phyloP scores from a whole-genome alignment of 2,113 vertebrate species.

The Phyllopteryx taeniolatus region DNA sequence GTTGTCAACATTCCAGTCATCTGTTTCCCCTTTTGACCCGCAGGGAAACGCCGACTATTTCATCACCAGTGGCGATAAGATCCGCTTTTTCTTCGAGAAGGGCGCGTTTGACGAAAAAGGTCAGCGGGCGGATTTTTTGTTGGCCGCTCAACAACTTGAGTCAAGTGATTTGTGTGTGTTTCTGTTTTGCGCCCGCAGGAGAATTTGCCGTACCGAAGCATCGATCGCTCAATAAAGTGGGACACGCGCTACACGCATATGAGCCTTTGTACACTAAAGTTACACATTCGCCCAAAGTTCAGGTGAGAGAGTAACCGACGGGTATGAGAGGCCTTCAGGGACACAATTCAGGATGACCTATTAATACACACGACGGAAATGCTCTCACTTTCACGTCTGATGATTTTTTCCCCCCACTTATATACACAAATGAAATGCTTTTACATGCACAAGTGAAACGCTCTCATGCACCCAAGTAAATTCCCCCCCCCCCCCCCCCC shows the following conservation, averaged over 20 bases:
- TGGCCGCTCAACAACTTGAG: neutral
- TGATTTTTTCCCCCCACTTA: too few relatives aligned
- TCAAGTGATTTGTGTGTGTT: neutral
- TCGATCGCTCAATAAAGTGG: slow-evolving; percentile 89
- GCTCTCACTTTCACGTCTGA: too few relatives aligned
- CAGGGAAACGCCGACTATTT: slow-evolving; percentile 93
- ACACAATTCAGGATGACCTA: too few relatives aligned
- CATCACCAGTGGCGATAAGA: slow-evolving; percentile 91
- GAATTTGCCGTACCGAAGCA: slow-evolving; percentile 83
- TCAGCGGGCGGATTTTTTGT: slow-evolving; percentile 43
- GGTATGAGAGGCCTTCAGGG: neutral
- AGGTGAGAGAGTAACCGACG: slow-evolving; percentile 71
- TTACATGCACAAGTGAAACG: too few relatives aligned
- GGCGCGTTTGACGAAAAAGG: slow-evolving; percentile 88
- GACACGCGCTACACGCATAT: slow-evolving; percentile 86
- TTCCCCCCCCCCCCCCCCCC: too few relatives aligned
- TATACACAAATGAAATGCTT: too few relatives aligned
- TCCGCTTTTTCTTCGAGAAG: slow-evolving; percentile 96
- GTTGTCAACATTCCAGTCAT: neutral
- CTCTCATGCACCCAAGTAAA: too few relatives aligned
- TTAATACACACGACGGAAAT: too few relatives aligned
- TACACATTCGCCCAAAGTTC: slow-evolving; percentile 83
- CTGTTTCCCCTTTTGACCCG: slow-evolving; percentile 19
- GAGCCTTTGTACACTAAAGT: slow-evolving; percentile 82
- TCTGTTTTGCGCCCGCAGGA: slow-evolving; percentile 64